phyloP scores from a whole-genome alignment of 2,113 vertebrate species.

The Alaudala cheleensis region DNA sequence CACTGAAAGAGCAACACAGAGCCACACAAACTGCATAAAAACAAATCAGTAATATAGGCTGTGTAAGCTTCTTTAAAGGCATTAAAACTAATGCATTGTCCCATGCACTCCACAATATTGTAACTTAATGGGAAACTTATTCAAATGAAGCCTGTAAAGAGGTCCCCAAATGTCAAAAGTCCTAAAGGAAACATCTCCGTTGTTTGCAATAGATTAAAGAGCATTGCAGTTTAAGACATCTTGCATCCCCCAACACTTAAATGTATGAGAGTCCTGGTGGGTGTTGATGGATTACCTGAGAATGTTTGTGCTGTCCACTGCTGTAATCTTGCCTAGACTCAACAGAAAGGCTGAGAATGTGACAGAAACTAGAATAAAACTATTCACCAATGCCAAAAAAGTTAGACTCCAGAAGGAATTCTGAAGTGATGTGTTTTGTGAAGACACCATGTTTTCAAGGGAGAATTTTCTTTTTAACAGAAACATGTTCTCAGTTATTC shows the following conservation, averaged over 20 bases:
- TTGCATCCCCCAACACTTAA: not conserved
- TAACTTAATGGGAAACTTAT: not conserved
- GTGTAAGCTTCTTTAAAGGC: not conserved
- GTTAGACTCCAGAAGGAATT: not conserved
- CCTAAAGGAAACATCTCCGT: not conserved
- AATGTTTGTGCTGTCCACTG: not conserved
- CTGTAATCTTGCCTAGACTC: not conserved
- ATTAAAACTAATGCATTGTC: not conserved
- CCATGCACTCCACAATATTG: fast-evolving
- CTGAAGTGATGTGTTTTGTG: not conserved
- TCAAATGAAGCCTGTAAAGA: not conserved
- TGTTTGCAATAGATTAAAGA: not conserved
- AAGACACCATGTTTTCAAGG: not conserved
- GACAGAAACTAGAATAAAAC: not conserved
- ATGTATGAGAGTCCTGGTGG: not conserved
- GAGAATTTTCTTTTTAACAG: not conserved
- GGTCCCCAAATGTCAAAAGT: not conserved
- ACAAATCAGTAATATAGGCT: not conserved
- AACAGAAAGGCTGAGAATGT: not conserved
- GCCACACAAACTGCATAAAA: not conserved
- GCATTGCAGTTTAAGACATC: not conserved
- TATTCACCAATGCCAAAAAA: not conserved
- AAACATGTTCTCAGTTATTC: not conserved
- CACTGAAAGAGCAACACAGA: not conserved
- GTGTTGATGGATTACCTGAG: not conserved